A percentile compares a stretch with the other conserved stretches of the same genome.
Evolutionary conservation across 2,888 invertebrate species (phyloP).

Genomic region (Eupithecia vulgata): DNA sequence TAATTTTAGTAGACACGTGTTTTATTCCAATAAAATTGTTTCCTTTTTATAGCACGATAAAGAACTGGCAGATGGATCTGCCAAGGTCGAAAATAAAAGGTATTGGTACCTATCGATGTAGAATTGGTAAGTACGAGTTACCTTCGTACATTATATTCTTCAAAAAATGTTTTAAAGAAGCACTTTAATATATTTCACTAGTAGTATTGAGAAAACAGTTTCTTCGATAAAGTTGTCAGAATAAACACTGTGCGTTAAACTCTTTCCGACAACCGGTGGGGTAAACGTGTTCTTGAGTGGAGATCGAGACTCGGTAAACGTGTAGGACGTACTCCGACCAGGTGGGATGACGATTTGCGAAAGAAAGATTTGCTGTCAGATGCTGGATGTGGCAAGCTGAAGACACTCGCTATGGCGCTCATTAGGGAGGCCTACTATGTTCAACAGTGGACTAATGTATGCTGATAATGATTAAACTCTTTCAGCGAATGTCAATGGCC

Average conservation of each 20-base stretch:
- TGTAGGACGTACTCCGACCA: too few species aligned
- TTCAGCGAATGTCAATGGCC: neutral
- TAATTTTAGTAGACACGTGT: slow-evolving; percentile 21
- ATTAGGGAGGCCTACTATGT: too few species aligned
- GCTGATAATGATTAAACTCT: too few species aligned
- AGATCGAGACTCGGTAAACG: too few species aligned
- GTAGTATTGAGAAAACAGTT: neutral
- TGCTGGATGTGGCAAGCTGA: too few species aligned
- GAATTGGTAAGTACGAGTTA: neutral
- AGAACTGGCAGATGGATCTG: slow-evolving; percentile 27
- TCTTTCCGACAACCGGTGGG: too few species aligned
- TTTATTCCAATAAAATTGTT: slow-evolving; percentile 29
- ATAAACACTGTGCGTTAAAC: neutral
- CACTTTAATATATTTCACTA: neutral
- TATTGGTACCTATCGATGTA: slow-evolving; percentile 5
- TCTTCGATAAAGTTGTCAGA: neutral
- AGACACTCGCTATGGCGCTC: too few species aligned
- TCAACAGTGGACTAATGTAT: too few species aligned
- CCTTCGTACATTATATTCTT: neutral
- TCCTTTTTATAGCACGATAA: slow-evolving; percentile 32
- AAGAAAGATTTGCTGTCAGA: too few species aligned
- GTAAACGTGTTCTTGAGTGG: too few species aligned
- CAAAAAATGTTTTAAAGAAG: neutral
- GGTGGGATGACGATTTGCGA: too few species aligned
- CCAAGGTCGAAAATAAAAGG: slow-evolving; percentile 28